Percentiles rank a stretch among this genome's conserved stretches.
Conservation (phyloP, 2,113 vertebrate species). For the Phalacrocorax pelagicus region DNA sequence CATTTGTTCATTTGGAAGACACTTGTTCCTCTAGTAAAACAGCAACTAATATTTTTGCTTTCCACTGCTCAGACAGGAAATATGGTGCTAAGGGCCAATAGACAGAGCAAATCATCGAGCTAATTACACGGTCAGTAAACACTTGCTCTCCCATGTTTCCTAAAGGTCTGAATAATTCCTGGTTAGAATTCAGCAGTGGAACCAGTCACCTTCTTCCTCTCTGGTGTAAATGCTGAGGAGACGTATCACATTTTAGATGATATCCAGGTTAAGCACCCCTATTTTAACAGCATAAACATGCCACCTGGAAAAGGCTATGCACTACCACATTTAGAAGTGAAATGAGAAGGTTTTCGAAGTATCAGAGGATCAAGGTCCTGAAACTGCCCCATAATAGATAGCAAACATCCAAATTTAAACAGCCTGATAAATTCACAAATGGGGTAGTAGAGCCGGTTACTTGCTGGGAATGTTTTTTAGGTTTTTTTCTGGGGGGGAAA, state of each 20-base stretch:
- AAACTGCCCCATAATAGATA: not conserved
- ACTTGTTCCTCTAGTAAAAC: slow-evolving; percentile 83
- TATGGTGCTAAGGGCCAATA: slow-evolving; percentile 82
- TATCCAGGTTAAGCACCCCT: not conserved
- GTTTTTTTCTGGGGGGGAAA: not conserved
- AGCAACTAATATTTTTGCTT: slow-evolving; percentile 77
- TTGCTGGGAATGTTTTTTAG: not conserved
- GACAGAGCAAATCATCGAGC: slow-evolving; percentile 88
- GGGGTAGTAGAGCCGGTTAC: not conserved
- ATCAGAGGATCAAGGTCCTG: not conserved
- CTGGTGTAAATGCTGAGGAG: slow-evolving; percentile 10
- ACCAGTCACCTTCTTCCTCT: slow-evolving; percentile 40
- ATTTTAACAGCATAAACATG: not conserved
- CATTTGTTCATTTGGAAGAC: slow-evolving; percentile 79
- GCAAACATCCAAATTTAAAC: not conserved
- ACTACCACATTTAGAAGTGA: not conserved
- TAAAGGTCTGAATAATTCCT: slow-evolving; percentile 82
- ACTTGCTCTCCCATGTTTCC: slow-evolving; percentile 84
- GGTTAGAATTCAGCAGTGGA: slow-evolving; percentile 39
- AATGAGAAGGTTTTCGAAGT: not conserved
- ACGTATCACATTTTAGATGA: slow-evolving; percentile 15
- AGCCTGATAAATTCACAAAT: not conserved
- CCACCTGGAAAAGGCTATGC: not conserved
- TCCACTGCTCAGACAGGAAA: slow-evolving; percentile 86
- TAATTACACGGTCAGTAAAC: slow-evolving; percentile 97